Base-by-base conservation (phyloP, 92 coral and sea anemone genomes). In the Parazoanthus atlanticus region DNA sequence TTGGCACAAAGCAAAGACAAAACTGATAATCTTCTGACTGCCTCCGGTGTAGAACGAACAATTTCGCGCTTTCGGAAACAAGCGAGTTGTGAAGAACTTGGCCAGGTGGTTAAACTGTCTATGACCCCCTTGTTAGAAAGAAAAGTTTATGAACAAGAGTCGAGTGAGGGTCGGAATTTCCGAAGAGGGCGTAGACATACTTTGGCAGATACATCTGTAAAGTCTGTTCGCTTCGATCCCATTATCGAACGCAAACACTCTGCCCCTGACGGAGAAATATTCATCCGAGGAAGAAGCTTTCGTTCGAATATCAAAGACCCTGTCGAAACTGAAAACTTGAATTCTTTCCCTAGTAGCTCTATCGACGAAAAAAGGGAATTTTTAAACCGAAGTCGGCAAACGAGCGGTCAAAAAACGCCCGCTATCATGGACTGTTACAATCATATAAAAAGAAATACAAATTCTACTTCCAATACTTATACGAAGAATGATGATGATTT, bases 1-100 rank as follows among this genome's bases (percentile, higher is more conserved):
- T 26, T 38, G 26, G 75, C 75, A 34, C 49, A 82, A 38, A 26
- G 54, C 15, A 82, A 67, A 12, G 12, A 6, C 25, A 82, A 67
- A 5, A 10, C 4, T 15, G 86, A 82, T n/a, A 82, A 40, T 38
- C 76, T 82, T 12, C 19, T 82, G 77, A 82, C 86, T 3, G 86
- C 86, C 1, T 82, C 86, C 8, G 15, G 76, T 66, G 86, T 82
- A 16, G 61, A 40, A n/a, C 34, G 86, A 67, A 82, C 86, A 10
- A 82, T 65, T 41, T 8, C 61, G 30, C 61, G 61, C 13, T 82
- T 66, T 25, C 32, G 86, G 23, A 82, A 65, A 17, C 86, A 67
- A 25, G 40, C 86, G 36, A 25, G 19, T n/a, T 40, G 77, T 16
- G 74, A 81, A 23, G 58, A 66, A 8, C 10, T 6, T n/a, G 86